A percentile compares a stretch with the other conserved stretches of the same genome.
phyloP scores from a whole-genome alignment of 2,797 vertebrate genomes.

The Phylloscopus collybita region DNA sequence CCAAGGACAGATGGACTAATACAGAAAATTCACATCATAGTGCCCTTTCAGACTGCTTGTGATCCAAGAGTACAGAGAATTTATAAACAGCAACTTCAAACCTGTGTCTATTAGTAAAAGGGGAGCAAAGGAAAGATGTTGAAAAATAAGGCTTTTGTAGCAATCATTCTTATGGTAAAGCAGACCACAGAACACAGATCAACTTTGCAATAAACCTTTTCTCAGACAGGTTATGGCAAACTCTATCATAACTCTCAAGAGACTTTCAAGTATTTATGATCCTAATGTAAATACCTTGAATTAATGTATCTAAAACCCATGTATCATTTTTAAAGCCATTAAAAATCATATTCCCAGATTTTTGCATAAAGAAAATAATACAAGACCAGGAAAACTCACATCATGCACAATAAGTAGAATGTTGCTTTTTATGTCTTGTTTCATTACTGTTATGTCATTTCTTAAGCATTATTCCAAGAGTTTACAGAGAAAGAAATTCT shows the following conservation, averaged over 20 bases:
- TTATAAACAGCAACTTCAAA: not conserved
- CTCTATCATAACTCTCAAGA: not conserved
- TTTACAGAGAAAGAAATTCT: not conserved
- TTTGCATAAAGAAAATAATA: not conserved
- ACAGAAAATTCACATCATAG: not conserved
- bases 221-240: not conserved
- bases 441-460: not conserved
- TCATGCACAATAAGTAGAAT: accelerated
- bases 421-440: not conserved
- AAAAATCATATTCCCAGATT: not conserved
- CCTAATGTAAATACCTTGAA: not conserved
- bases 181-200: not conserved
- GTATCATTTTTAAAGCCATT: not conserved
- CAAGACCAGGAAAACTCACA: not conserved
- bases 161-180: not conserved
- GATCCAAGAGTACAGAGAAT: not conserved
- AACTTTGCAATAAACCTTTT: not conserved
- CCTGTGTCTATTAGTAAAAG: not conserved
- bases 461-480: not conserved
- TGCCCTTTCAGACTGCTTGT: not conserved
- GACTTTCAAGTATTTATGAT: not conserved
- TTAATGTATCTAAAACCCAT: not conserved
- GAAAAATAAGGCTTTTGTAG: not conserved
- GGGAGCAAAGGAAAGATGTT: not conserved
- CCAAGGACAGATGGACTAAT: not conserved